Base-by-base conservation (phyloP, 2,888 invertebrate genomes). In the Dasysyrphus tricinctus region DNA sequence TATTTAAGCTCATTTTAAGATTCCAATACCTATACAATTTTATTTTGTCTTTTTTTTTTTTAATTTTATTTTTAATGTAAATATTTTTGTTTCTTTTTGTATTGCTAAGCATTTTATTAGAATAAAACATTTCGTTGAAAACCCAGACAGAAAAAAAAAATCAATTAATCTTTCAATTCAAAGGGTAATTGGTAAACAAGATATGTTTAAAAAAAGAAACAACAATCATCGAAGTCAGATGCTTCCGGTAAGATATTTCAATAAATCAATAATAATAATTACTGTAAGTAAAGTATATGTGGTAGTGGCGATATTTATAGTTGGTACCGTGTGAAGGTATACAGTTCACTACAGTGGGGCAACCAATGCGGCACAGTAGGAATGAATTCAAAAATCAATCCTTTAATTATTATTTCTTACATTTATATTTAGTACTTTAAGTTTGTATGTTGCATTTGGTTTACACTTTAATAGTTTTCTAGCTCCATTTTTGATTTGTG, bases 11-110 rank as follows among this genome's bases (percentile, higher is more conserved):
- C 11, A 12, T 9, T 57, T 57, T 57, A 57, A 57, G 57, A 57
- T 57, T 57, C 37, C 16, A 57, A 5, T 61, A n/a, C n/a, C n/a
- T n/a, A 37, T 5, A n/a, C 12, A 29, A 32, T 32, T 54, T 54
- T 54, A 14, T 54, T 54, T 54, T n/a, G 14, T 29, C 24, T 24
- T 54, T 4, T 54, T 29, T 54, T 54, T 8, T 24, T 29, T 2
- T 12, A 2, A 19, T 39, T 61, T 39, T 24, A 61, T 61, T 61
- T 61, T 57, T 3, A 39, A 14, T 61, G 61, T 61, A 61, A 24
- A 61, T 39, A 61, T 24, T 34, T 39, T 61, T 61, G 39, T 61
- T 61, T 61, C 24, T 61, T 8, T 61, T 61, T 39, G 61, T 61
- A 19, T n/a, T 61, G 61, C 24, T 39, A 39, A n/a, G 4, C 24